These are phyloP conservation scores for Varecia variegata DNA, from an alignment of 2,797 vertebrate genomes.

Conservation along the genomic window DNA sequence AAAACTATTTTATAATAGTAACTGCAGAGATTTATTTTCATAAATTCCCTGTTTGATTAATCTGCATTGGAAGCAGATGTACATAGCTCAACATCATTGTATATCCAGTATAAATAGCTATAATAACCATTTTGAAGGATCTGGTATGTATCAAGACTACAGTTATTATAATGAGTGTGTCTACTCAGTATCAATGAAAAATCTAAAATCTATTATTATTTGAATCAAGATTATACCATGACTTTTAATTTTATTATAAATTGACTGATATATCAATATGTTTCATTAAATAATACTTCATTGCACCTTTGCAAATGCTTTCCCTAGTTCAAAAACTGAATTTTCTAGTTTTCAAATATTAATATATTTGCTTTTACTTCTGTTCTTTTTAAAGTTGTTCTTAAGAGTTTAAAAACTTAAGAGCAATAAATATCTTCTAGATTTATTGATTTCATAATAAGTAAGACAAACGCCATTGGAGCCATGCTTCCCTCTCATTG, in stretches of 20 bases:
- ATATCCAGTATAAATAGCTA: background rate
- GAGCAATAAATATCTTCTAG: background rate
- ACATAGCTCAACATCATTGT: background rate
- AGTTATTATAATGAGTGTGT: background rate
- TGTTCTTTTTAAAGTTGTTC: background rate
- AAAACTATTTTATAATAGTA: background rate
- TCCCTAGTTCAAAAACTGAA: background rate
- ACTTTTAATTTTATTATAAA: background rate
- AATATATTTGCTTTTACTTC: background rate
- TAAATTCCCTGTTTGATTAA: background rate
- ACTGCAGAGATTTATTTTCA: background rate
- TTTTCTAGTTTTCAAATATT: background rate
- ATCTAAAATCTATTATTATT: background rate
- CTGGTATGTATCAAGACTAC: background rate
- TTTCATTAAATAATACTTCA: background rate
- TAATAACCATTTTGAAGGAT: background rate
- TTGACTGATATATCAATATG: background rate
- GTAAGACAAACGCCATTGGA: background rate
- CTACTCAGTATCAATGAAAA: background rate
- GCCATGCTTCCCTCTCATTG: background rate
- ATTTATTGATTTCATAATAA: background rate
- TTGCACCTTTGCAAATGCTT: background rate
- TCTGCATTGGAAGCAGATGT: background rate
- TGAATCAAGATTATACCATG: background rate
- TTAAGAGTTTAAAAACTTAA: background rate